Conservation (phyloP, 1,140 invertebrate genomes). For the Listronotus bonariensis region DNA sequence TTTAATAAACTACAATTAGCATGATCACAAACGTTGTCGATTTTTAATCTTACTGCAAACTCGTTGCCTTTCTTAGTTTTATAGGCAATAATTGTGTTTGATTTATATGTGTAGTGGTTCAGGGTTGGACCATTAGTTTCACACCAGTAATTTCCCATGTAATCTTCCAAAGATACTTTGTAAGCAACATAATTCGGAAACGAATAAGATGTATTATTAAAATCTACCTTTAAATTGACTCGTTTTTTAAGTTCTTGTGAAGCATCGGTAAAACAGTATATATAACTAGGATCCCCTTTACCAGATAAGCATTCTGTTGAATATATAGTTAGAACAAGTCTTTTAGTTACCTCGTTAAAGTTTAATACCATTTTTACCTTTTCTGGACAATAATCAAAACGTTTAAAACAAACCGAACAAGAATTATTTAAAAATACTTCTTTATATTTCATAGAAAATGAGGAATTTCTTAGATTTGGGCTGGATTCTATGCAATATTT, state of each 20-base stretch:
- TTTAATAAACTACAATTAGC: slow-evolving; percentile 9
- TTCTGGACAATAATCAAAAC: not conserved
- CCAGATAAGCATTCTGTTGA: slow-evolving; percentile 40
- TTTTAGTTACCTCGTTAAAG: slow-evolving; percentile 34
- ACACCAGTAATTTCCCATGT: slow-evolving; percentile 58
- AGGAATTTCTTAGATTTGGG: no score
- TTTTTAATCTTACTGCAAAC: slow-evolving; percentile 49
- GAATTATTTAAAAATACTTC: not conserved
- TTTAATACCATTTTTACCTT: slow-evolving; percentile 28
- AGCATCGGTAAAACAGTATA: slow-evolving; percentile 44
- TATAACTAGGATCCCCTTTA: slow-evolving; percentile 12
- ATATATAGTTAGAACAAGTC: slow-evolving; percentile 40
- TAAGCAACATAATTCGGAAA: slow-evolving; percentile 48
- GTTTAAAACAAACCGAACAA: slow-evolving; percentile 1
- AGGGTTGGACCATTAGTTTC: slow-evolving; percentile 52
- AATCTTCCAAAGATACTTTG: slow-evolving; percentile 47
- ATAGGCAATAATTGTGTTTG: slow-evolving; percentile 44
- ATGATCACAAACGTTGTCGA: slow-evolving; percentile 35
- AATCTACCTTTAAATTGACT: slow-evolving; percentile 41
- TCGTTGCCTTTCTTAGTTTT: slow-evolving; percentile 47
- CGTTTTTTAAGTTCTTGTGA: slow-evolving; percentile 29
- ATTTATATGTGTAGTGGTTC: slow-evolving; percentile 38
- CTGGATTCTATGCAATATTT: not conserved
- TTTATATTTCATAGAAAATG: no score
- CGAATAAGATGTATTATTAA: not conserved